Conservation (phyloP, 1,140 invertebrate species). For the Drosophila pachea region DNA sequence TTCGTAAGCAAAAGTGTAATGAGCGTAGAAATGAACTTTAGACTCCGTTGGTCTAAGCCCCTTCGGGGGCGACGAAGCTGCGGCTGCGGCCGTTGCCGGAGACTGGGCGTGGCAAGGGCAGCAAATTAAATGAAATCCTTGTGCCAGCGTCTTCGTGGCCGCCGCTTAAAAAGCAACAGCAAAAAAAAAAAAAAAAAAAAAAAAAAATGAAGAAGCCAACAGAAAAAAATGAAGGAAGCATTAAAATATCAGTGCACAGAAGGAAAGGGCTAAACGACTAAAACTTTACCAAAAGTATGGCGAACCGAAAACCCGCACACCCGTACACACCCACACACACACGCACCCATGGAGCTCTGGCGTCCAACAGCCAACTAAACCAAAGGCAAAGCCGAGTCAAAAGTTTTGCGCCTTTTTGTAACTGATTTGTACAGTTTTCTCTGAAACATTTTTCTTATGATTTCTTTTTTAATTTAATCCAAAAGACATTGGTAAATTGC, state of each 20-base stretch:
- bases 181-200: conserved; percentile 34
- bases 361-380: conserved; percentile 29
- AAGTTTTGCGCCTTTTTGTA: conserved; percentile 70
- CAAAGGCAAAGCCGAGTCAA: conserved; percentile 47
- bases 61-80: conserved; percentile 4
- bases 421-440: conserved; percentile 71
- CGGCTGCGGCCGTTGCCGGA: not conserved
- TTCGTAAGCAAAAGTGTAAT: conserved; percentile 77
- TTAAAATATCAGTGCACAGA: conserved; percentile 74
- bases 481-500: conserved; percentile 73
- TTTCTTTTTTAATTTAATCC: conserved; percentile 76
- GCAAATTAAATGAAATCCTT: conserved; percentile 76
- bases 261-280: conserved; percentile 71
- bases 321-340: not conserved
- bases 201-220: conserved; percentile 24
- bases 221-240: conserved; percentile 45
- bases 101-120: conserved; percentile 20
- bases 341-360: not conserved
- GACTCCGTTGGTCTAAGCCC: conserved; percentile 42
- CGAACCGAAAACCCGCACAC: conserved; percentile 36
- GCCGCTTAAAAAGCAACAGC: not conserved
- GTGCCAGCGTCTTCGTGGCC: conserved; percentile 50
- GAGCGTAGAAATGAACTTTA: conserved; percentile 76
- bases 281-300: conserved; percentile 53
- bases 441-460: conserved; percentile 55